phyloP scores from a whole-genome alignment of 2,888 invertebrate species.

The Plebejus melissa region DNA sequence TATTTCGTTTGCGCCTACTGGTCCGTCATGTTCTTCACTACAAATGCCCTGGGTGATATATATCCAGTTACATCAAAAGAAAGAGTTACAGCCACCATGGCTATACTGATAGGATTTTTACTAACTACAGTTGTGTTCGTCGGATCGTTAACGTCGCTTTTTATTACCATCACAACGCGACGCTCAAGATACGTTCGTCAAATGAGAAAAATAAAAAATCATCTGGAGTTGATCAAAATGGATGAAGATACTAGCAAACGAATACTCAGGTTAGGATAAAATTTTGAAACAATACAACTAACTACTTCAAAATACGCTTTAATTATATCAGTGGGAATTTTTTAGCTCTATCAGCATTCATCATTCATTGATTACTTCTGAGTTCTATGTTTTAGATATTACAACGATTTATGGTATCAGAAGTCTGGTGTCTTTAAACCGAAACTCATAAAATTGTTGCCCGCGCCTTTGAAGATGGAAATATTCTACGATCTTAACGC shows the following conservation, averaged over 20 bases:
- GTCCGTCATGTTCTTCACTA: slow-evolving; percentile 69
- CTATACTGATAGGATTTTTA: slow-evolving; percentile 65
- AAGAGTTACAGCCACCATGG: slow-evolving; percentile 58
- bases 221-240: slow-evolving; percentile 65
- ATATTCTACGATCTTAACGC: slow-evolving; percentile 75
- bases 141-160: slow-evolving; percentile 71
- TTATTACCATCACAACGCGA: slow-evolving; percentile 70
- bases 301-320: not conserved
- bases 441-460: slow-evolving; percentile 60
- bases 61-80: slow-evolving; percentile 66
- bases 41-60: slow-evolving; percentile 68
- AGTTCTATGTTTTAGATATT: slow-evolving; percentile 54
- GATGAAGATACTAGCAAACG: slow-evolving; percentile 58
- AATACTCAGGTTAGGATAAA: slow-evolving; percentile 56
- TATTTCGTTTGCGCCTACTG: slow-evolving; percentile 70
- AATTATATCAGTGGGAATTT: not conserved
- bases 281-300: not conserved
- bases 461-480: slow-evolving; percentile 73
- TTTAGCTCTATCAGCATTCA: not conserved
- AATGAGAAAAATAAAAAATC: slow-evolving; percentile 64
- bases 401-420: slow-evolving; percentile 74
- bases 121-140: slow-evolving; percentile 72
- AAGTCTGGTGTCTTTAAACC: slow-evolving; percentile 72
- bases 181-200: slow-evolving; percentile 66
- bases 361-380: not conserved